phyloP scores from a whole-genome alignment of 1,140 invertebrate genomes.

The Plutomurus gul region DNA sequence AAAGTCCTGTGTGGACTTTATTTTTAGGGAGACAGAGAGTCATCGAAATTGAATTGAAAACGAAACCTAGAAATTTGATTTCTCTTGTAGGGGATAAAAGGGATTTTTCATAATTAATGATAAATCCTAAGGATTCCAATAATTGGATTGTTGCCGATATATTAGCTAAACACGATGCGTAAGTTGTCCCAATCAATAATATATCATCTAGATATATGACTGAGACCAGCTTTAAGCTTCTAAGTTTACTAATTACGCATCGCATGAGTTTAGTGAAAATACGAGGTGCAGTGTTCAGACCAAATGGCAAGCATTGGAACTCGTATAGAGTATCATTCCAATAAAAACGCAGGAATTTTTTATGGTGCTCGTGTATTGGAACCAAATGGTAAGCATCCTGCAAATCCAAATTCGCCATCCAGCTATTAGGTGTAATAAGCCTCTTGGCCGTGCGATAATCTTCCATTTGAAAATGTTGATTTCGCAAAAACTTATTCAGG shows the following conservation, averaged over 20 bases:
- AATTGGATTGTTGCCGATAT: not conserved
- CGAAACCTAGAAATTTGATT: conserved; percentile 36
- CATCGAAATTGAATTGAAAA: conserved; percentile 26
- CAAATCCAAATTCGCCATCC: conserved; percentile 36
- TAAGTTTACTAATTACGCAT: no score
- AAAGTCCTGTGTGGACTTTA: no score
- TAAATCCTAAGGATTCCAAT: not conserved
- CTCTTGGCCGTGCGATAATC: not conserved
- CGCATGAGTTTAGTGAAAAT: conserved; percentile 40
- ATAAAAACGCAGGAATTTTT: conserved; percentile 38
- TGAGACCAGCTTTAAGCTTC: no score
- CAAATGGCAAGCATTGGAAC: conserved; percentile 43
- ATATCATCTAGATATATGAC: conserved; percentile 40
- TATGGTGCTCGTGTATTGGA: conserved; percentile 14
- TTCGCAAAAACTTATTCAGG: conserved; percentile 34
- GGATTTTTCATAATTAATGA: conserved; percentile 31
- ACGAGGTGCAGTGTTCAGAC: conserved; percentile 30
- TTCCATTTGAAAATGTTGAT: conserved; percentile 45
- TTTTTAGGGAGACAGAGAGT: not conserved
- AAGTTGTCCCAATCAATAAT: not conserved
- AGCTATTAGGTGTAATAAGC: not conserved
- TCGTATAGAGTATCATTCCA: conserved; percentile 31
- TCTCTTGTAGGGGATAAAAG: not conserved
- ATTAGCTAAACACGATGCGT: not conserved
- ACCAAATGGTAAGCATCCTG: conserved; percentile 44